Conservation (phyloP, 2,113 vertebrate species). For the pig (Sus scrofa) region T2T-Sscrofa CM000816.6:60786001-60786500, state of each 20-base stretch:
- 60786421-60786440: not conserved
- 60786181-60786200: not conserved
- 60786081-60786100: not conserved
- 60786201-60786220: not conserved
- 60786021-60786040: not conserved
- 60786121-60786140: not conserved
- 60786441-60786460: not conserved
- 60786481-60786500: rapidly evolving
- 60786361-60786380: not conserved
- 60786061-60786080: not conserved
- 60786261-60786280: not conserved
- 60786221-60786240: not conserved
- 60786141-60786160: not conserved
- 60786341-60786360: not conserved
- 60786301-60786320: not conserved
- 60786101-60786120: not conserved
- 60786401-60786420: not conserved
- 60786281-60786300: not conserved
- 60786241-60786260: not conserved
- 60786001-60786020: not conserved
- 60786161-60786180: not conserved
- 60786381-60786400: not conserved
- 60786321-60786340: not conserved
- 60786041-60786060: not conserved
- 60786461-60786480: not conserved